Base-by-base conservation (phyloP, 2,797 vertebrate genomes). In the Numenius phaeopus region DNA sequence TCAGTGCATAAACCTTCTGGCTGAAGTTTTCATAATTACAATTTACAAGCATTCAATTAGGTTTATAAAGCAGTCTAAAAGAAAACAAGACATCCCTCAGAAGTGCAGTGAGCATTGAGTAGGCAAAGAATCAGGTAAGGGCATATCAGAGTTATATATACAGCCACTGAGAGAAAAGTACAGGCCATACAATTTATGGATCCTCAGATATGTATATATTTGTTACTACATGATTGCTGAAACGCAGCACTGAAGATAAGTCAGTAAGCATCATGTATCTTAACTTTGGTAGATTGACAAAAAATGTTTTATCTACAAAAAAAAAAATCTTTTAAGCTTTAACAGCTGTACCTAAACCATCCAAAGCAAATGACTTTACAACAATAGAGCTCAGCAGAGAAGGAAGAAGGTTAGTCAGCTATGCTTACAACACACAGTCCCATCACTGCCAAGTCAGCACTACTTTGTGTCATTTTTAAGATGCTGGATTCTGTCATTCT, bases 301-400 rank as follows among this genome's bases (percentile, higher is more conserved):
- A 54, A 47, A 30, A 7, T 2, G 5, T 3, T 57, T 16, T 10
- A n/a, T 73, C 39, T 62, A 34, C 16, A 16, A 30, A 77, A 20
- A 3, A 12, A 26, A 5, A 1, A 2, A 16, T 18, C 5, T 46
- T 83, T 15, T 15, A n/a, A 59, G 14, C 3, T 47, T 67, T 62
- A 59, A 24, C 37, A 66, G 37, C 30, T 52, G 29, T 30, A 39
- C 50, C 37, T 49, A 18, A 44, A 23, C 24, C 21, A 15, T 7
- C 3, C 18, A 30, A 77, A 88, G 27, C 7, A n/a, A 49, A 27
- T 18, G 7, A 30, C 24, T 34, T 30, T 2, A 52, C 17, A 80
- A 67, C 6, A 27, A 11, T 0, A 32, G 10, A 37, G 46, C 9
- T 5, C 11, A 24, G 34, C 0, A 0, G 47, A 42, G 44, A 27